These are phyloP conservation scores for Zaprionus ornatus DNA, from an alignment of 1,140 invertebrate genomes.

Conservation along the genomic window DNA sequence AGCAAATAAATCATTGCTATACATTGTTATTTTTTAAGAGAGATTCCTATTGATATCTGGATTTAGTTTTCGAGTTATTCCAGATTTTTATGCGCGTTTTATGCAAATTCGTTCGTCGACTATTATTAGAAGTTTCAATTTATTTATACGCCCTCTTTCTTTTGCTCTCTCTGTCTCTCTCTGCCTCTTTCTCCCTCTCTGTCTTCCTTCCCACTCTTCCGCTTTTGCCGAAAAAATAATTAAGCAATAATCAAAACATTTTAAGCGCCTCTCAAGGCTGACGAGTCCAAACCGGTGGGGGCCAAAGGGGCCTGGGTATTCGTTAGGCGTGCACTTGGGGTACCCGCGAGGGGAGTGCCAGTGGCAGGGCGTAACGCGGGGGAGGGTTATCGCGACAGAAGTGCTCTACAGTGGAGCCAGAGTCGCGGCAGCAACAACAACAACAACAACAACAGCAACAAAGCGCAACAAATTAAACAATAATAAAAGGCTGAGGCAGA, in stretches of 20 bases:
- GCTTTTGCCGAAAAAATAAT: constrained; percentile 37
- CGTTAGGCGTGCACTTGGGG: constrained; percentile 15
- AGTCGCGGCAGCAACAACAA: constrained; percentile 7
- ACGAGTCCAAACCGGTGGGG: constrained; percentile 31
- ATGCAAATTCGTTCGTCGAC: constrained; percentile 10
- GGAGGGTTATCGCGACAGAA: constrained; percentile 4
- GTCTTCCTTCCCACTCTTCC: not conserved
- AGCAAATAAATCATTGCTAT: not conserved
- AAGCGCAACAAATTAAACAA: constrained; percentile 68
- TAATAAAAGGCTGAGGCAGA: constrained; percentile 42
- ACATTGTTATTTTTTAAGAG: not conserved
- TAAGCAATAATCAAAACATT: constrained; percentile 76
- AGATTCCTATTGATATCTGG: constrained; percentile 9
- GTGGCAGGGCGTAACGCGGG: not conserved
- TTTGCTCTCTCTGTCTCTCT: not conserved
- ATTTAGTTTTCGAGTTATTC: constrained; percentile 26
- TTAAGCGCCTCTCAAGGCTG: constrained; percentile 77
- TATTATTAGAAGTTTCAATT: constrained; percentile 37
- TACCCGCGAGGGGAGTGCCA: not conserved
- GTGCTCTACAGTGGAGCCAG: constrained; percentile 46
- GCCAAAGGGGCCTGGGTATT: constrained; percentile 21
- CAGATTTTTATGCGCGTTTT: constrained; percentile 37
- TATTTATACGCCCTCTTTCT: constrained; percentile 7
- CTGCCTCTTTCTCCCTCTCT: not conserved
- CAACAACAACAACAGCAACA: constrained; percentile 30